A percentile compares a stretch with the other conserved stretches of the same genome.
phyloP scores from a whole-genome alignment of 2,888 invertebrate species.

The Drosophila paramelanica region DNA sequence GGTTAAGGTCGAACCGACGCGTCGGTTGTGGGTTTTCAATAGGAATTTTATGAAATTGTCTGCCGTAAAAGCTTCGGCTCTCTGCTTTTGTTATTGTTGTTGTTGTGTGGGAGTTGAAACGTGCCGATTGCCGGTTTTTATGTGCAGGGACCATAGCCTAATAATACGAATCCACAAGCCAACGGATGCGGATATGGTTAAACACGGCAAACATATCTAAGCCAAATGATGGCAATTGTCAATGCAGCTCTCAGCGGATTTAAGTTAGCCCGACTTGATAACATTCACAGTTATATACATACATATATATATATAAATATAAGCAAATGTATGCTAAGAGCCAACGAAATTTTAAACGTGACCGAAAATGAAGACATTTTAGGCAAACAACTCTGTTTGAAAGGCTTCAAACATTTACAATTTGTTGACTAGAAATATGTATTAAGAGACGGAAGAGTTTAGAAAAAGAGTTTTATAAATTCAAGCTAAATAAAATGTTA shows the following conservation, averaged over 20 bases:
- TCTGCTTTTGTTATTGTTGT: not conserved
- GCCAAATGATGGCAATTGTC: conserved; percentile 57
- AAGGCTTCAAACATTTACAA: not conserved
- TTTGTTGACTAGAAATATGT: not conserved
- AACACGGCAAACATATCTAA: conserved; percentile 15
- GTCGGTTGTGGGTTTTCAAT: conserved; percentile 34
- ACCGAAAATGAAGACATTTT: not conserved
- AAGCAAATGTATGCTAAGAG: conserved; percentile 7
- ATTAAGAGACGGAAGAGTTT: not conserved
- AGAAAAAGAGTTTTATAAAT: not conserved
- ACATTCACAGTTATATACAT: not conserved
- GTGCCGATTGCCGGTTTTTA: conserved; percentile 66
- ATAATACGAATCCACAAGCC: conserved; percentile 16
- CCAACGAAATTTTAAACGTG: conserved; percentile 5
- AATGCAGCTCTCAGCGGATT: conserved; percentile 25
- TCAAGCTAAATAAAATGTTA: too few relatives aligned
- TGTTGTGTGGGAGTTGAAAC: conserved; percentile 57
- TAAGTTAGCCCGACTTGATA: conserved; percentile 19
- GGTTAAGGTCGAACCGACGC: conserved; percentile 60
- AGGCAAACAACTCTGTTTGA: not conserved
- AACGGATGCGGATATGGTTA: conserved; percentile 11
- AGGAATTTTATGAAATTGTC: conserved; percentile 44
- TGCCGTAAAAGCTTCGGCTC: conserved; percentile 34
- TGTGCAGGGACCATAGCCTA: conserved; percentile 42
- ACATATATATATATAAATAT: not conserved